Base-by-base conservation (phyloP, 2,113 vertebrate species). In the Motacilla alba region DNA sequence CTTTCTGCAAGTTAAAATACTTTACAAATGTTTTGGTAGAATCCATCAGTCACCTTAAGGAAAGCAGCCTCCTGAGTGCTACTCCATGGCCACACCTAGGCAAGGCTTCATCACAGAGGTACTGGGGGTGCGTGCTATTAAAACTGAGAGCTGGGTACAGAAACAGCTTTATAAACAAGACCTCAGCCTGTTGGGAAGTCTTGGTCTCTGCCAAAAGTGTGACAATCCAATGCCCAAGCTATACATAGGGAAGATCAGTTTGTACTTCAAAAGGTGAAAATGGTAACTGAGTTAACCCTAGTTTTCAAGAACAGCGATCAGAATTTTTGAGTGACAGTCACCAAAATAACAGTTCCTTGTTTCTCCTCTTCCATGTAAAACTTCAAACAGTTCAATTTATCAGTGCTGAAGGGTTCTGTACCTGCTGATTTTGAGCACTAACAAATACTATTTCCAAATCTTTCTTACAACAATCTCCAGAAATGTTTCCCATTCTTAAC, bases 31-130 rank as follows among this genome's bases (percentile, higher is more conserved):
- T 80, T 67, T 76, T 30, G 2, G 15, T 62, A 16, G 49, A 74
- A 55, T 6, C 5, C 4, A 17, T 39, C 16, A 4, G 11, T n/a
- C 4, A 0, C 33, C 62, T 46, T 17, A 26, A 77, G 58, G 20
- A 83, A 74, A 70, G 16, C 4, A 43, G 28, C 7, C 9, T 82
- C 49, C 58, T 22, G 28, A 46, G 28, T 27, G 69, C 46, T 41
- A 13, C 24, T 15, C 35, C 16, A 33, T 1, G 47, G 18, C 28
- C 23, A 62, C 37, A 59, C 6, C 13, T 7, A 24, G 37, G 31
- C 64, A 78, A 70, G 26, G 20, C 16, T 86, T 35, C 43, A 53
- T 41, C 53, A 43, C 6, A 7, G 17, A 90, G 7, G 7, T 22
- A 7, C 20, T 33, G 59, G 21, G 41, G 11, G 9, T 4, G 49